These are phyloP conservation scores for Pelmatolapia mariae DNA, from an alignment of 2,113 vertebrate genomes.

Conservation along the genomic window DNA sequence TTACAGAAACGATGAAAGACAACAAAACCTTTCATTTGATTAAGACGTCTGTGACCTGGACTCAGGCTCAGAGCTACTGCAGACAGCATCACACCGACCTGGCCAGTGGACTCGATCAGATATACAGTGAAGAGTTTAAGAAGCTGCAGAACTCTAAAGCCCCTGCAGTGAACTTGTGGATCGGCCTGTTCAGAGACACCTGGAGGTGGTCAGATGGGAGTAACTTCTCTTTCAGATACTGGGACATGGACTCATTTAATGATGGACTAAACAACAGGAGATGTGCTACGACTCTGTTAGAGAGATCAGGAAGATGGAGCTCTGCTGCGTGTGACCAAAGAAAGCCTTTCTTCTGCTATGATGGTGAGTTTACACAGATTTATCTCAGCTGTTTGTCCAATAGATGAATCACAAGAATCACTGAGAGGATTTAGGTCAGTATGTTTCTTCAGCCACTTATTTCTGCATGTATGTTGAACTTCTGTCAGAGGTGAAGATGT, in stretches of 20 bases:
- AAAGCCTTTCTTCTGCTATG: no score
- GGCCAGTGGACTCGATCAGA: no score
- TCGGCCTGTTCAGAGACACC: not conserved
- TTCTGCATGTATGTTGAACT: no score
- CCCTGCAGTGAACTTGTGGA: not conserved
- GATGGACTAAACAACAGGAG: fast-evolving
- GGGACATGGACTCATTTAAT: not conserved
- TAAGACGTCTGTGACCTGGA: not conserved
- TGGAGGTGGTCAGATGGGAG: not conserved
- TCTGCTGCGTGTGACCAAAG: no score
- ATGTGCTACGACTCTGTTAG: no score
- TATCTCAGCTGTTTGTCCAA: not conserved
- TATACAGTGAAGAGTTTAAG: no score
- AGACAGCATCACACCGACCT: not conserved
- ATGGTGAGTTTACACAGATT: not conserved
- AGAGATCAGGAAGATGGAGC: no score
- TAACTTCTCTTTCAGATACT: not conserved
- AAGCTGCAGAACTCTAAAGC: fast-evolving
- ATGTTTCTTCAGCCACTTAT: no score
- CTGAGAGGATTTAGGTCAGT: not conserved
- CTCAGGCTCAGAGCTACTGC: not conserved
- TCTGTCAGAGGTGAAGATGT: no score
- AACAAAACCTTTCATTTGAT: not conserved
- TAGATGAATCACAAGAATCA: fast-evolving
- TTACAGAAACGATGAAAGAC: fast-evolving